These are phyloP conservation scores for Heliangelus exortis DNA, from an alignment of 2,797 vertebrate genomes.

Conservation along the genomic window DNA sequence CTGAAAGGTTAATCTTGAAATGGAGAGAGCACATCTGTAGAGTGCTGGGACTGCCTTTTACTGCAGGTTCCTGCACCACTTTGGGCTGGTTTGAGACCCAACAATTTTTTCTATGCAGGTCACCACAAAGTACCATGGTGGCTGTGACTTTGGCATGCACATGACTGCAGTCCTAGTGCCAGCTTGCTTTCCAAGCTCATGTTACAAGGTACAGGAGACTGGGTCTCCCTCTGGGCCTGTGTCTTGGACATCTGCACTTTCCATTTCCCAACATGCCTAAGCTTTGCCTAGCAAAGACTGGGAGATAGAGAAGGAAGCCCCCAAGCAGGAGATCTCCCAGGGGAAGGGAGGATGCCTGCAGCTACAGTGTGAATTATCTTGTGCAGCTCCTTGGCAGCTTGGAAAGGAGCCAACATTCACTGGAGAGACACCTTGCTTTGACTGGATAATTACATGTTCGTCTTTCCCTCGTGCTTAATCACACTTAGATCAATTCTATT, in stretches of 20 bases:
- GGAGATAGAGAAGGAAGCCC: background rate
- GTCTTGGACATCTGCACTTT: rapidly evolving
- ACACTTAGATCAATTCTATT: constrained; percentile 17
- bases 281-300: background rate
- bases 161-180: rapidly evolving
- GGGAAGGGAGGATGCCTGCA: background rate
- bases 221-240: background rate
- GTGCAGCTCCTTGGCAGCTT: background rate
- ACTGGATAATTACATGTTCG: constrained; percentile 25
- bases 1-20: constrained; percentile 56
- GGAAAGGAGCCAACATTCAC: background rate
- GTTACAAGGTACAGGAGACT: background rate
- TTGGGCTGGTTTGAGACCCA: background rate
- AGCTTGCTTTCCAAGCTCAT: background rate
- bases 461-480: constrained; percentile 46
- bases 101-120: background rate
- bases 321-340: background rate
- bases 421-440: constrained; percentile 54
- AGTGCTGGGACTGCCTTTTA: background rate
- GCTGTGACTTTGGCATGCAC: background rate
- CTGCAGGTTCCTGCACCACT: background rate
- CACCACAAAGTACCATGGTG: background rate
- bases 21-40: background rate
- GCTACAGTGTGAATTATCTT: background rate
- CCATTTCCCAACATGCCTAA: background rate